Evolutionary conservation across 2,888 invertebrate species (phyloP), one percentile per base, ranked within the genome.

Genomic region (Colletes collaris): DNA sequence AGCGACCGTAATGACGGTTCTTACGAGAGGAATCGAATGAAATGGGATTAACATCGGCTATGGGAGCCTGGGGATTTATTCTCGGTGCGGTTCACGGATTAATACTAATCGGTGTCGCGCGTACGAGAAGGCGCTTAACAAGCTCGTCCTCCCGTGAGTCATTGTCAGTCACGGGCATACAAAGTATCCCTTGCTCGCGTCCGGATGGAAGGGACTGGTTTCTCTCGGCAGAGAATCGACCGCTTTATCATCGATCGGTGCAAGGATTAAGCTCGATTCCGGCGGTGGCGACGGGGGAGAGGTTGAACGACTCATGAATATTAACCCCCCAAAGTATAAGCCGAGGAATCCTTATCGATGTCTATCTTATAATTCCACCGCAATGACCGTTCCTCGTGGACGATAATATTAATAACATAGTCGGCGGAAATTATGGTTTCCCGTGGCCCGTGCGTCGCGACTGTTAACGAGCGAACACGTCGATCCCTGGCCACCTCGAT

Each of bases 301-400:
- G 50, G 50, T 3, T 19, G 27, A 27, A 27, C 27, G 3, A 19
- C 74, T 81, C 77, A 84, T 84, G 80, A 84, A 84, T 84, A 83
- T 80, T 84, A 70, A 83, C 71, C 66, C 72, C 72, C 40, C 50
- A 72, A 79, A 76, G 72, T 74, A 65, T 69, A 72, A 76, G 69
- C 69, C 79, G 75, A 69, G 60, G 79, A 83, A 83, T 83, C 83
- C 83, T 79, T 79, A 83, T 74, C 76, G 76, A 76, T 82, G 76
- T 79, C 52, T 65, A 74, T 78, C 77, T 81, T 65, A 72, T 79
- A 67, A 75, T 76, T 76, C 81, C 80, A 55, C 37, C 49, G 68
- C 76, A 71, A 75, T 80, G 80, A 71, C 71, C 71, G 80, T 76
- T 49, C 19, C 64, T 19, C 7, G 44, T 3, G 27, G n/a, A 60